phyloP scores from a whole-genome alignment of 2,888 invertebrate species.

The Crioceris asparagi region DNA sequence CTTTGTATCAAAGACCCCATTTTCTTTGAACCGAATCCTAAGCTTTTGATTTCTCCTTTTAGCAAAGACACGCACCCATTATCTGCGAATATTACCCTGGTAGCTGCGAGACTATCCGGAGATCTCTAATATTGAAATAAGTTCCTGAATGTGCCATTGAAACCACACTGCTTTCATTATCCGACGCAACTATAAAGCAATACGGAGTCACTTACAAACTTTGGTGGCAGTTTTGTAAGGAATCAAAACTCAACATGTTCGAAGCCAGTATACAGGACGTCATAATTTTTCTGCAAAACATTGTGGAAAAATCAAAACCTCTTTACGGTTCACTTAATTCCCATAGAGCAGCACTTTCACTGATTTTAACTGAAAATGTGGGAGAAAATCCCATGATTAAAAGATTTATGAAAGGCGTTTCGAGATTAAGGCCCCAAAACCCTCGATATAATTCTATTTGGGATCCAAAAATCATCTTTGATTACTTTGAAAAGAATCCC shows the following conservation, averaged over 20 bases:
- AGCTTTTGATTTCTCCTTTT: conserved; percentile 12
- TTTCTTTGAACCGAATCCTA: conserved; percentile 10
- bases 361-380: no score
- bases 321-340: no score
- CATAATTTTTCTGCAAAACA: no score
- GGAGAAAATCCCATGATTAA: no score
- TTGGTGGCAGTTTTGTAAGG: conserved; percentile 5
- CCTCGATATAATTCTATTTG: no score
- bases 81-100: conserved; percentile 10
- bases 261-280: no score
- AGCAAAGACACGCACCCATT: conserved; percentile 10
- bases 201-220: conserved; percentile 1
- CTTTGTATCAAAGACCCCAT: conserved; percentile 6
- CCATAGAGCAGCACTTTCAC: no score
- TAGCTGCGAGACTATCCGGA: conserved; percentile 11
- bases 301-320: no score
- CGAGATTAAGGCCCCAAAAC: no score
- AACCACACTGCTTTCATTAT: conserved; percentile 4
- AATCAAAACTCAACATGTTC: neutral
- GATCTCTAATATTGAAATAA: conserved; percentile 3
- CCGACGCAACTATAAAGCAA: conserved; percentile 5
- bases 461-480: no score
- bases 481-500: no score
- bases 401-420: no score
- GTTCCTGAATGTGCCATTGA: conserved; percentile 4